phyloP scores from a whole-genome alignment of 2,888 invertebrate species.

The Lobophora halterata region DNA sequence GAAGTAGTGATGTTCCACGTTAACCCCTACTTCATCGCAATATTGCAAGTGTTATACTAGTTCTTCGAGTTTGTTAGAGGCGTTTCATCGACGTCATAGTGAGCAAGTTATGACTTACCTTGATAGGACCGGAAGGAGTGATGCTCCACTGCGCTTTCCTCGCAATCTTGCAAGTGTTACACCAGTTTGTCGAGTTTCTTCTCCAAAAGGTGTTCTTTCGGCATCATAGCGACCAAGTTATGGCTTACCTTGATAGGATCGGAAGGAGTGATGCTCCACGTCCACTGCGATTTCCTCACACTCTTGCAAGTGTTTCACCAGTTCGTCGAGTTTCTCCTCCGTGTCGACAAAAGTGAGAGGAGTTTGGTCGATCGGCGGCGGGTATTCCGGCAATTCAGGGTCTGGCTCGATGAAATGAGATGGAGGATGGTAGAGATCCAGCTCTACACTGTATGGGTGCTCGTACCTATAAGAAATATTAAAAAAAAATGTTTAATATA shows the following conservation, averaged over 20 bases:
- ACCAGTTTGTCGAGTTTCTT: no score
- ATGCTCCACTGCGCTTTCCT: no score
- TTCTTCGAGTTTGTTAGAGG: no score
- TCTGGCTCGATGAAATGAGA: conserved; percentile 69
- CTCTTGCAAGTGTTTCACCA: conserved; percentile 84
- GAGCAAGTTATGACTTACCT: no score
- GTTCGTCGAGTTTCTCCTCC: conserved; percentile 80
- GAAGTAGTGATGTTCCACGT: no score
- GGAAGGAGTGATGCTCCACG: conserved; percentile 95
- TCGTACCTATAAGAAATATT: conserved; percentile 81
- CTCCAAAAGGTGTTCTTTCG: no score
- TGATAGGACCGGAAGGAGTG: no score
- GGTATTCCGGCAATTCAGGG: conserved; percentile 57
- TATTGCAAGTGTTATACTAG: no score
- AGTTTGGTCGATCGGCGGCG: conserved; percentile 80
- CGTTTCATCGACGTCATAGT: no score
- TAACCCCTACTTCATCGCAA: no score
- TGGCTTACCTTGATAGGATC: conserved; percentile 92
- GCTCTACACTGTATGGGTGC: conserved; percentile 94
- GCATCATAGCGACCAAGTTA: no score
- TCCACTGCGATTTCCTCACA: conserved; percentile 92
- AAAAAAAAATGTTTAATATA: background rate
- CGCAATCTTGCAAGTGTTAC: no score
- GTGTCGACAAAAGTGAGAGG: conserved; percentile 85
- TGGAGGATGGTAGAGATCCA: conserved; percentile 85